Evolutionary conservation across 1,140 invertebrate species (phyloP).

Genomic region (Dendrolimus kikuchii): DNA sequence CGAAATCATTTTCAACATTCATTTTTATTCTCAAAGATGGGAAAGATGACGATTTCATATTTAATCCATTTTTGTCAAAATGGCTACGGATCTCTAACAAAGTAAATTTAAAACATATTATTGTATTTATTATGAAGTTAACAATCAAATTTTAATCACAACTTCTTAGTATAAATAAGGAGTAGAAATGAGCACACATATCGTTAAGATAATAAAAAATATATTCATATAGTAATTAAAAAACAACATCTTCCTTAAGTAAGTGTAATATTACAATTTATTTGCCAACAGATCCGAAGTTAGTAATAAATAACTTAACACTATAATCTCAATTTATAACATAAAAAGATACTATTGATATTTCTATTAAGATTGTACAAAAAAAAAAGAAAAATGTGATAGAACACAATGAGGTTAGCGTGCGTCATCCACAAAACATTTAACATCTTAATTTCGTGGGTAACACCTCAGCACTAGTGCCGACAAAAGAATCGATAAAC

Average conservation of each 20-base stretch:
- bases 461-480: conserved; percentile 60
- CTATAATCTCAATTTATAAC: conserved; percentile 20
- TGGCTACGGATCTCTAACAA: no score
- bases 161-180: no score
- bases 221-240: no score
- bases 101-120: no score
- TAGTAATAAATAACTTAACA: conserved; percentile 19
- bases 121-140: no score
- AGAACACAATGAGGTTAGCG: conserved; percentile 37
- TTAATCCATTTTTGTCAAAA: no score
- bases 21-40: no score
- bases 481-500: conserved; percentile 65
- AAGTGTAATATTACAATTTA: neutral
- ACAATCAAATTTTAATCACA: no score
- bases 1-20: no score
- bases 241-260: neutral
- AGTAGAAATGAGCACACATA: no score
- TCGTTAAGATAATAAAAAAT: no score
- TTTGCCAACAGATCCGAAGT: neutral
- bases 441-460: conserved; percentile 66
- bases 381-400: conserved; percentile 37
- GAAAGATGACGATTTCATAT: no score
- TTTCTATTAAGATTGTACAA: conserved; percentile 42
- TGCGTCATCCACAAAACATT: conserved; percentile 65
- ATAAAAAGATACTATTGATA: conserved; percentile 49